These are phyloP conservation scores for Hemibagrus wyckioides DNA, from an alignment of 2,113 vertebrate genomes.

Conservation along the genomic window DNA sequence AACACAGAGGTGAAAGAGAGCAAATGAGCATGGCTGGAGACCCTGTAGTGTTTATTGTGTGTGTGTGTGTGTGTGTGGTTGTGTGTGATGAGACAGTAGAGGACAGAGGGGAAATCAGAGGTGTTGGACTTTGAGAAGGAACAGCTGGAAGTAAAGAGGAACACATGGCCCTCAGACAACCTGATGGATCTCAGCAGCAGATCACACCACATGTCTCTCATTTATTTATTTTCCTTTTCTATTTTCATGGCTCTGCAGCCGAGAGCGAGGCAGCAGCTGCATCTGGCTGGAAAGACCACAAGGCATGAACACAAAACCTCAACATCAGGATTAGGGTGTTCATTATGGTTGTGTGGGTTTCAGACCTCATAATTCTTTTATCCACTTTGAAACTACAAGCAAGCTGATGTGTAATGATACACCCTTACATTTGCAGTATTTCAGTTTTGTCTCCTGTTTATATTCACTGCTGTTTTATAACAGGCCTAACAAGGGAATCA, in stretches of 20 bases:
- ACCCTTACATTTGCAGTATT: not conserved
- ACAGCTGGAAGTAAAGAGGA: slow-evolving; percentile 45
- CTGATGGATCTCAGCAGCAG: slow-evolving; percentile 42
- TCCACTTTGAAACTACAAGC: not conserved
- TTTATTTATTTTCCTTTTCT: slow-evolving; percentile 51
- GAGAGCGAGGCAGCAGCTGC: slow-evolving; percentile 40
- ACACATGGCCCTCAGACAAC: slow-evolving; percentile 22
- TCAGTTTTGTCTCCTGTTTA: not conserved
- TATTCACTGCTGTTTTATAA: not conserved
- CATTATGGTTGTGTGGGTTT: not conserved
- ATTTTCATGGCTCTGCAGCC: slow-evolving; percentile 43
- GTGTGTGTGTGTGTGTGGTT: slow-evolving; percentile 20
- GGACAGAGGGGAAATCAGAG: slow-evolving; percentile 18
- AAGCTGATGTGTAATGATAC: not conserved
- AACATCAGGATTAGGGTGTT: slow-evolving; percentile 4
- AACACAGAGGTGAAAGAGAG: not conserved
- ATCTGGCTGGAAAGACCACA: slow-evolving; percentile 31
- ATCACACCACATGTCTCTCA: slow-evolving; percentile 1
- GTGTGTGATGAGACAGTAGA: slow-evolving; percentile 35
- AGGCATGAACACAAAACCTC: slow-evolving; percentile 36
- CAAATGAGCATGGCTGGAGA: not conserved
- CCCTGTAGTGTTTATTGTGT: not conserved
- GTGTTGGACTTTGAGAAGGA: slow-evolving; percentile 22
- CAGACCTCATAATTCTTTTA: not conserved
- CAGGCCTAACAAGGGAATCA: slow-evolving; percentile 4